These are phyloP conservation scores for Bradypodion pumilum DNA, from an alignment of 2,797 vertebrate species.

Conservation along the genomic window DNA sequence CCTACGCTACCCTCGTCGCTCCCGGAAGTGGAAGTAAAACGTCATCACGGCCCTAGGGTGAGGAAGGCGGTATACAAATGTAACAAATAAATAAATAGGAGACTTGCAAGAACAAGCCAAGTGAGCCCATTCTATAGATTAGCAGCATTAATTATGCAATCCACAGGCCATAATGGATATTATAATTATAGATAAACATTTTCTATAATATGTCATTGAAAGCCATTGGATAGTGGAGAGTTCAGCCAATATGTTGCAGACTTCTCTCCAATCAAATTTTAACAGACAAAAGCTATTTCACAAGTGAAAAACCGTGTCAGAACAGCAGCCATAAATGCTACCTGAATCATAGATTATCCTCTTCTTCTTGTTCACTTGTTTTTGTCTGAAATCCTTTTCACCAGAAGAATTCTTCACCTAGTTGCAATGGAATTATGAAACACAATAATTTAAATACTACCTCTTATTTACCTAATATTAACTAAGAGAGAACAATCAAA, in stretches of 20 bases:
- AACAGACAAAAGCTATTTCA: neutral
- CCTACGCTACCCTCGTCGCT: too few species aligned
- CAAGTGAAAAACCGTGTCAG: conserved; percentile 18
- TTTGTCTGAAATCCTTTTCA: conserved; percentile 73
- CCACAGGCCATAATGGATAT: neutral
- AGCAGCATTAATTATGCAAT: neutral
- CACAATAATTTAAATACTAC: conserved; percentile 15
- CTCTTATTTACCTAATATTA: conserved; percentile 4
- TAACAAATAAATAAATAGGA: too few species aligned
- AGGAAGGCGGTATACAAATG: too few species aligned
- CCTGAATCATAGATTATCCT: conserved; percentile 84
- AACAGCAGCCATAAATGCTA: conserved; percentile 58
- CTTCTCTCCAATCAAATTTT: neutral
- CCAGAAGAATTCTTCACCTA: conserved; percentile 75
- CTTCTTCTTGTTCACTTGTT: conserved; percentile 77
- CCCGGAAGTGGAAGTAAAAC: too few species aligned
- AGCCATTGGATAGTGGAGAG: neutral
- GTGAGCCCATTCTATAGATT: neutral
- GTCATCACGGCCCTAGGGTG: too few species aligned
- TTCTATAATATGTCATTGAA: neutral
- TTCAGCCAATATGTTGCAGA: too few species aligned
- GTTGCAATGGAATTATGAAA: conserved; percentile 46
- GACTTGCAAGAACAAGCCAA: neutral
- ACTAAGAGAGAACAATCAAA: conserved; percentile 9
- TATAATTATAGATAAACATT: neutral